A percentile compares a stretch with the other conserved stretches of the same genome.
These are phyloP conservation scores for Sebastes hubbsi DNA, from an alignment of 2,797 vertebrate genomes.

Conservation along the genomic window DNA sequence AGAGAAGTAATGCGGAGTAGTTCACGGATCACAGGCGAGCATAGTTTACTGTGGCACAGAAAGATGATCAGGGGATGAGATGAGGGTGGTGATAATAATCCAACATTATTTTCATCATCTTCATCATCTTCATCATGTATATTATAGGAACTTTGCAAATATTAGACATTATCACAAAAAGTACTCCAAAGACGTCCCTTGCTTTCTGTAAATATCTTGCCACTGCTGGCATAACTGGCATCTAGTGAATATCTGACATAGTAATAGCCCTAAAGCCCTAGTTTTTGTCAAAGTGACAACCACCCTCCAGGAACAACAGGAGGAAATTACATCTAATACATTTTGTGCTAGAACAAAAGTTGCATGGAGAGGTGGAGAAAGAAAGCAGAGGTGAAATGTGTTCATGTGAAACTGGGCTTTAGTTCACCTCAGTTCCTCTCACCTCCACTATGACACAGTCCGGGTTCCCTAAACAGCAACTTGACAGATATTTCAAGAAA, in stretches of 20 bases:
- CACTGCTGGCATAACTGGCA: not conserved
- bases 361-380: not conserved
- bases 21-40: not conserved
- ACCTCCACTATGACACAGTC: not conserved
- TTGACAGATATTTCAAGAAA: conserved; percentile 23
- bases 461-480: conserved; percentile 13
- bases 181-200: not conserved
- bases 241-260: not conserved
- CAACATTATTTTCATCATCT: not conserved
- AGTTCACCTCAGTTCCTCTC: not conserved
- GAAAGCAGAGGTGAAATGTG: not conserved
- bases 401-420: not conserved
- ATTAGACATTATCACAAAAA: not conserved
- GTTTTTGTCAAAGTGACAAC: not conserved
- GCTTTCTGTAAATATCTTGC: not conserved
- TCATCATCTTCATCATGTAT: not conserved
- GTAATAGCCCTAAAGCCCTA: no score
- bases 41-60: not conserved
- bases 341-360: not conserved
- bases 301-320: not conserved
- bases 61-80: not conserved
- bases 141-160: not conserved
- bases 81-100: not conserved
- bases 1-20: not conserved
- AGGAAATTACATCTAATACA: not conserved